Conservation (phyloP, 2,113 vertebrate genomes). For the Daboia siamensis region DNA sequence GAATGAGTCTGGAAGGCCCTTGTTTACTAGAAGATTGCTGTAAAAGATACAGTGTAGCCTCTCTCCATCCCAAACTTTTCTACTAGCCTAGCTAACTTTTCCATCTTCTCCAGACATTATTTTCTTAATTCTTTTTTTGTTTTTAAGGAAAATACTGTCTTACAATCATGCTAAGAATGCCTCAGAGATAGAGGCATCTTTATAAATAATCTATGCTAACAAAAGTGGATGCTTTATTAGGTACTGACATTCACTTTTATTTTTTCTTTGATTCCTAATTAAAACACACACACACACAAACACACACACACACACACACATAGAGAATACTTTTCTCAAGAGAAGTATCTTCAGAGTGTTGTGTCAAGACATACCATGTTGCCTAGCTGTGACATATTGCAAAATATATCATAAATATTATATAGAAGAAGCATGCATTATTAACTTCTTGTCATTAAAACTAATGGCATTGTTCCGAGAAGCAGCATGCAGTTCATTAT, state of each 20-base stretch:
- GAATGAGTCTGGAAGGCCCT: neutral
- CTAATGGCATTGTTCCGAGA: neutral
- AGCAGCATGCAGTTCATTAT: neutral
- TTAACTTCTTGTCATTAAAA: neutral
- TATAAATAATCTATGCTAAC: neutral
- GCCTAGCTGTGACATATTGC: neutral
- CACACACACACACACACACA: neutral
- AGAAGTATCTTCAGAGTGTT: neutral
- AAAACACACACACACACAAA: neutral
- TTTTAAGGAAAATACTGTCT: neutral
- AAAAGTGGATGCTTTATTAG: neutral
- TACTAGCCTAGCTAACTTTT: neutral
- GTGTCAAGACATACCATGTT: neutral
- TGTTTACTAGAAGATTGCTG: neutral
- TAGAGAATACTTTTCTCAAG: neutral
- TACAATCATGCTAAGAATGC: neutral
- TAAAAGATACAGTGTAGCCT: neutral
- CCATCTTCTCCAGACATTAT: neutral
- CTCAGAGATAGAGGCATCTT: neutral
- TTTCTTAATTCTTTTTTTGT: neutral
- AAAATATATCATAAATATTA: neutral
- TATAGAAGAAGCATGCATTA: neutral
- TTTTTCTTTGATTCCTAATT: neutral
- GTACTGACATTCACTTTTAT: neutral
- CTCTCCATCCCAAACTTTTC: neutral